Evolutionary conservation across 1,140 invertebrate species (phyloP).

Genomic region (Lordiphosa clarofinis): DNA sequence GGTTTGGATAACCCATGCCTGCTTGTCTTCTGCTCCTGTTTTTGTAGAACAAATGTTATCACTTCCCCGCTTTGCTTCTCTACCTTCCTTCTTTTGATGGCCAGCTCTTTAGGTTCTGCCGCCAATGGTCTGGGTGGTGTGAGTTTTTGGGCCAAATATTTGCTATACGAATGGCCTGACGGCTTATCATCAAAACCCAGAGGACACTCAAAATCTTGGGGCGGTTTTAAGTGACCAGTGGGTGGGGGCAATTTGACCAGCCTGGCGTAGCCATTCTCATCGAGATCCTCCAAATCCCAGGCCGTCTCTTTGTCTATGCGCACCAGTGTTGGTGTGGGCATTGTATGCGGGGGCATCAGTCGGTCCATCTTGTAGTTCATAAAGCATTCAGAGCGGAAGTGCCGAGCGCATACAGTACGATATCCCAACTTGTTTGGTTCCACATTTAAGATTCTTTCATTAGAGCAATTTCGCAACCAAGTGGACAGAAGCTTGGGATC

Average conservation of each 20-base stretch:
- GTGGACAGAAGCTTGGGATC: conserved; percentile 69
- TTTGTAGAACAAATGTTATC: too few species aligned
- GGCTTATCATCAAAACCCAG: conserved; percentile 22
- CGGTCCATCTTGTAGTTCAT: conserved; percentile 79
- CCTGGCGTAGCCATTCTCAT: conserved; percentile 38
- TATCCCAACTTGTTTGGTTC: conserved; percentile 74
- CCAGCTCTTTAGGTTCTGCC: background rate
- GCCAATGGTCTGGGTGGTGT: background rate
- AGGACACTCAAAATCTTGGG: conserved; percentile 41
- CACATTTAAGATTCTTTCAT: conserved; percentile 69
- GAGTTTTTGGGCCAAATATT: too few species aligned
- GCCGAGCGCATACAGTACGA: conserved; percentile 80
- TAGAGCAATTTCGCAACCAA: conserved; percentile 78
- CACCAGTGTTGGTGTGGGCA: conserved; percentile 50
- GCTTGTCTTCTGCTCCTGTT: too few species aligned
- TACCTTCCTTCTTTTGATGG: background rate
- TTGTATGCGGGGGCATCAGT: conserved; percentile 20
- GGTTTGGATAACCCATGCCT: too few species aligned
- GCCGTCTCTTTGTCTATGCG: conserved; percentile 39
- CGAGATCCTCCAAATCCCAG: conserved; percentile 41
- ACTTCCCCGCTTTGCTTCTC: too few species aligned
- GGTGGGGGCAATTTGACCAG: conserved; percentile 40
- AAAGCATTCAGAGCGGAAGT: conserved; percentile 80
- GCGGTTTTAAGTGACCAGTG: conserved; percentile 48
- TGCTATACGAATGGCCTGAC: too few species aligned